These are phyloP conservation scores for Anthopleura sola DNA, from an alignment of 64 coral and sea anemone genomes.

Conservation along the genomic window DNA sequence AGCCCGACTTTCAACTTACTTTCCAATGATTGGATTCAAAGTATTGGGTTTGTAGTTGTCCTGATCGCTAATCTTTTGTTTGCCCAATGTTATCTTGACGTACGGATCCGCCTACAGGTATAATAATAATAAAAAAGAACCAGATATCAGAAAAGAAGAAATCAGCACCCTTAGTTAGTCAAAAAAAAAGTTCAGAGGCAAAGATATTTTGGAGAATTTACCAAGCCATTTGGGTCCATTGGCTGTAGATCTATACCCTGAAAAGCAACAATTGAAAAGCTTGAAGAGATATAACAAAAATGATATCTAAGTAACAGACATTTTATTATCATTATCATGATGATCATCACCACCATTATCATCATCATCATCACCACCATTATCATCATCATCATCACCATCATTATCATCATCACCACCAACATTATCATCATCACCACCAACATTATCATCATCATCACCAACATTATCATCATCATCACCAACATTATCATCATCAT, in stretches of 20 bases:
- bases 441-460: no score
- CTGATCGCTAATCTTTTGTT: constrained; percentile 45
- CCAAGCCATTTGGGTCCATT: constrained; percentile 87
- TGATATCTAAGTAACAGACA: no score
- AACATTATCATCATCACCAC: no score
- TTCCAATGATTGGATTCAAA: constrained; percentile 54
- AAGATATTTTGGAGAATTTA: constrained; percentile 25
- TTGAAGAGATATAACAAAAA: no score
- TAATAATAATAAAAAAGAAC: not conserved
- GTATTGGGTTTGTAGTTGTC: constrained; percentile 68
- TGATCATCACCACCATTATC: no score
- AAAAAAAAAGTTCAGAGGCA: not conserved
- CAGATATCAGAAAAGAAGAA: no score
- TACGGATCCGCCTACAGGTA: constrained; percentile 48
- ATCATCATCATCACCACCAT: no score
- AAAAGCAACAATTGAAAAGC: not conserved
- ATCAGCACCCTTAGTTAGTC: not conserved
- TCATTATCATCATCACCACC: no score
- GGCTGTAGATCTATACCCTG: constrained; percentile 87
- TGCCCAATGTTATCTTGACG: constrained; percentile 36
- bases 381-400: no score
- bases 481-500: no score
- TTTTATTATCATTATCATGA: no score
- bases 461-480: no score
- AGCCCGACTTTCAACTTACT: constrained; percentile 34